Conservation (phyloP, 2,888 invertebrate genomes). For the Acrobasis repandana region DNA sequence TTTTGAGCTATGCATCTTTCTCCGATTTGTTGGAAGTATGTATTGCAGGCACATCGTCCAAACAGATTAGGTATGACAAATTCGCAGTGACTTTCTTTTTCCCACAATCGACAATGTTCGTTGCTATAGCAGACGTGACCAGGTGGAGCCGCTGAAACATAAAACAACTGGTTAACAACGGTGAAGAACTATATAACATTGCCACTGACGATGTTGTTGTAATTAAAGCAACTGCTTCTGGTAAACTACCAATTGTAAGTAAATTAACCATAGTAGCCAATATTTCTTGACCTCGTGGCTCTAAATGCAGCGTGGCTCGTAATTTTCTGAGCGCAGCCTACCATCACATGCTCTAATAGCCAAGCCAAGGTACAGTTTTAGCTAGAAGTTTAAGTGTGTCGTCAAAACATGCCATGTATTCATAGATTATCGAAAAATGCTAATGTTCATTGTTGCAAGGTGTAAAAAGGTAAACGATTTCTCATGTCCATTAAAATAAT, state of each 20-base stretch:
- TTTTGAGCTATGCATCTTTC: constrained; percentile 84
- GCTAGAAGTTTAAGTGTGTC: constrained; percentile 42
- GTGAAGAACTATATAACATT: neutral
- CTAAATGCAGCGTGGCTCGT: constrained; percentile 45
- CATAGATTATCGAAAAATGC: constrained; percentile 23
- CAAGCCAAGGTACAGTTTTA: constrained; percentile 51
- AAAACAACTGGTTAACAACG: constrained; percentile 20
- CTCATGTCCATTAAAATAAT: constrained; percentile 42
- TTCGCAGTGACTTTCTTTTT: constrained; percentile 92
- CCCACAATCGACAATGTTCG: constrained; percentile 93
- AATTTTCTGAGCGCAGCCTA: constrained; percentile 60
- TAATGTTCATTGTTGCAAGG: constrained; percentile 21
- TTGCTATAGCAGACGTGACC: constrained; percentile 95
- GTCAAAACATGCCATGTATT: constrained; percentile 32
- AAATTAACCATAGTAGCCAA: constrained; percentile 45
- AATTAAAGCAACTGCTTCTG: constrained; percentile 18
- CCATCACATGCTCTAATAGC: constrained; percentile 64
- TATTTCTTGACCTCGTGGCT: constrained; percentile 46
- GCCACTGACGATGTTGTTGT: constrained; percentile 9
- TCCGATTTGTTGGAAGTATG: constrained; percentile 85
- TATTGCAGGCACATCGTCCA: constrained; percentile 92
- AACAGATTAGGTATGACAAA: constrained; percentile 95
- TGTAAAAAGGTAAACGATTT: constrained; percentile 42
- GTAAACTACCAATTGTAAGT: constrained; percentile 19
- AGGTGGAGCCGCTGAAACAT: constrained; percentile 88